phyloP scores from a whole-genome alignment of 2,113 vertebrate genomes.

The Lipotes vexillifer region DNA sequence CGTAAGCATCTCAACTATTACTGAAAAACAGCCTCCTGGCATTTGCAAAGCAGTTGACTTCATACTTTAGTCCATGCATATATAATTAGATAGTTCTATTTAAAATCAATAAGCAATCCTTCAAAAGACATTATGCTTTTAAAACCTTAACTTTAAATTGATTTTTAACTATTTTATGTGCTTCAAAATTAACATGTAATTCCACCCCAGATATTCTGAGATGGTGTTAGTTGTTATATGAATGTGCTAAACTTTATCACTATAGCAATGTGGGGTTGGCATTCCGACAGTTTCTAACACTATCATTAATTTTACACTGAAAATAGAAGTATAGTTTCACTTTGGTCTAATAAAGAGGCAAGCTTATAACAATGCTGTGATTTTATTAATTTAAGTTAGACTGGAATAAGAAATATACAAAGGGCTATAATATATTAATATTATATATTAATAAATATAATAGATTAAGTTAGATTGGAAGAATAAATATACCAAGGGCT shows the following conservation, averaged over 20 bases:
- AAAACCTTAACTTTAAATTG: constrained; percentile 89
- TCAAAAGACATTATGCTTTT: constrained; percentile 88
- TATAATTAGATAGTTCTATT: constrained; percentile 88
- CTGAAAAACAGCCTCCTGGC: constrained; percentile 87
- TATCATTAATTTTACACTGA: constrained; percentile 28
- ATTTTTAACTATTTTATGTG: constrained; percentile 88
- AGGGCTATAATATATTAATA: neutral
- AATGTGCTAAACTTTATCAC: constrained; percentile 72
- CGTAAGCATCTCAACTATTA: constrained; percentile 87
- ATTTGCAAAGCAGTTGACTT: constrained; percentile 89
- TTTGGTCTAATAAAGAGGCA: constrained; percentile 34
- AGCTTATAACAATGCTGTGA: neutral
- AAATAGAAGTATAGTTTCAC: constrained; percentile 15
- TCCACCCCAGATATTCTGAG: constrained; percentile 75
- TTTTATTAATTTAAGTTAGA: constrained; percentile 39
- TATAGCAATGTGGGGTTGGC: constrained; percentile 46
- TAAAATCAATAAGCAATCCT: constrained; percentile 89
- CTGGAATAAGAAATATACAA: neutral
- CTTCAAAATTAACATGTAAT: constrained; percentile 86
- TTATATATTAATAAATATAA: too few species aligned
- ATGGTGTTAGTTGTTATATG: constrained; percentile 68
- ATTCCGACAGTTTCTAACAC: constrained; percentile 51
- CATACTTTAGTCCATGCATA: constrained; percentile 87
- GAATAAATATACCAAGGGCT: neutral
- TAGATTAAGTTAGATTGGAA: neutral